These are phyloP conservation scores for Agrochola macilenta DNA, from an alignment of 2,888 invertebrate genomes.

Conservation along the genomic window DNA sequence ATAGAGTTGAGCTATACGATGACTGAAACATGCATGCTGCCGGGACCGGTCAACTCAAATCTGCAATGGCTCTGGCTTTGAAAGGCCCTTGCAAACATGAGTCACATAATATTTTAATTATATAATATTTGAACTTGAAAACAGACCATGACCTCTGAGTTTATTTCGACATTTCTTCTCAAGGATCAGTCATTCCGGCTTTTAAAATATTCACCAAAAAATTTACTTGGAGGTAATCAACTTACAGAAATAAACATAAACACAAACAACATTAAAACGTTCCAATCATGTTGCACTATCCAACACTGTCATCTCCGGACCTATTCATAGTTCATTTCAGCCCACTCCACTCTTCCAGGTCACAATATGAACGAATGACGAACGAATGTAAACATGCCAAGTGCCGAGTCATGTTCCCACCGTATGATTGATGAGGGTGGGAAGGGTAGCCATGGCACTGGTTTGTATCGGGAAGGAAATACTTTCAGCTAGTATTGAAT, in stretches of 20 bases:
- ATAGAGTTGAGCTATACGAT: not conserved
- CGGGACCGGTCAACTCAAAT: not conserved
- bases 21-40: not conserved
- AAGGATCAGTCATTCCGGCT: not conserved
- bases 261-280: not conserved
- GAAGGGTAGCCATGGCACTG: conserved; percentile 17
- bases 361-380: conserved; percentile 69
- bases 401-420: conserved; percentile 71
- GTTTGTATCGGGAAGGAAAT: conserved; percentile 35
- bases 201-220: not conserved
- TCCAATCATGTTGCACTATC: conserved; percentile 13
- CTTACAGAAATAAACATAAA: not conserved
- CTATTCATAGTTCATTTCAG: conserved; percentile 30
- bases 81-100: not conserved
- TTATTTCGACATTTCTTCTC: not conserved
- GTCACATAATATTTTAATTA: not conserved
- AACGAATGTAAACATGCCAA: conserved; percentile 69
- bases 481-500: conserved; percentile 3
- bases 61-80: not conserved
- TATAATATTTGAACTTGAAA: too few relatives aligned
- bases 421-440: conserved; percentile 72
- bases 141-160: not conserved
- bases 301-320: conserved; percentile 21
- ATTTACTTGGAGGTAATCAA: not conserved
- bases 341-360: conserved; percentile 46